Evolutionary conservation across 1,140 invertebrate genomes (phyloP).

Genomic region (Drosophila sp.): DNA sequence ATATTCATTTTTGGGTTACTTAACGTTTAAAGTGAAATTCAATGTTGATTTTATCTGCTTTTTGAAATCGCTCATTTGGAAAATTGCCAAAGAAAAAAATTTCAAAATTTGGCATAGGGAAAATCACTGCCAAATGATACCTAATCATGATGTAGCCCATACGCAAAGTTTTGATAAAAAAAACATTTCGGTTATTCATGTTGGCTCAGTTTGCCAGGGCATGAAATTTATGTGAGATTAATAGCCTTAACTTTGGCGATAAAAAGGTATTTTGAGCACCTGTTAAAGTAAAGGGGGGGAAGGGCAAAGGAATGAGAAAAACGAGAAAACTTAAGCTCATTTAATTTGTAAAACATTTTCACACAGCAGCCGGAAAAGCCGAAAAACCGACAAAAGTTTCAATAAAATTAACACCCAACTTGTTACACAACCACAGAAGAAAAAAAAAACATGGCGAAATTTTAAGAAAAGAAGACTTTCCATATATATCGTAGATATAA

Average conservation of each 20-base stretch:
- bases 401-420: conserved; percentile 63
- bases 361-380: neutral
- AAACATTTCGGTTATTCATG: conserved; percentile 25
- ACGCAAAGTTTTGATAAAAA: conserved; percentile 52
- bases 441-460: conserved; percentile 14
- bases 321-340: conserved; percentile 24
- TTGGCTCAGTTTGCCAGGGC: conserved; percentile 20
- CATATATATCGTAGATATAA: neutral
- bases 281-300: neutral
- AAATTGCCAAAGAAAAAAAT: conserved; percentile 49
- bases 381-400: conserved; percentile 40
- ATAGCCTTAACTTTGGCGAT: conserved; percentile 29
- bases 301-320: neutral
- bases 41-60: neutral
- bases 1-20: neutral
- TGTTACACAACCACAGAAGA: conserved; percentile 32
- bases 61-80: conserved; percentile 40
- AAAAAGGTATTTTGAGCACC: conserved; percentile 1
- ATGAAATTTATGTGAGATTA: conserved; percentile 35
- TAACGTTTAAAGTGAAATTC: neutral
- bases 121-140: conserved; percentile 24
- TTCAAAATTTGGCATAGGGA: neutral
- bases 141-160: conserved; percentile 33
- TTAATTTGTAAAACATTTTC: conserved; percentile 38
- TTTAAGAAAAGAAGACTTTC: neutral